A percentile compares a stretch with the other conserved stretches of the same genome.
phyloP scores from a whole-genome alignment of 30 jellyfish, hydroid and myxozoan species.

The Turritopsis rubra region DNA sequence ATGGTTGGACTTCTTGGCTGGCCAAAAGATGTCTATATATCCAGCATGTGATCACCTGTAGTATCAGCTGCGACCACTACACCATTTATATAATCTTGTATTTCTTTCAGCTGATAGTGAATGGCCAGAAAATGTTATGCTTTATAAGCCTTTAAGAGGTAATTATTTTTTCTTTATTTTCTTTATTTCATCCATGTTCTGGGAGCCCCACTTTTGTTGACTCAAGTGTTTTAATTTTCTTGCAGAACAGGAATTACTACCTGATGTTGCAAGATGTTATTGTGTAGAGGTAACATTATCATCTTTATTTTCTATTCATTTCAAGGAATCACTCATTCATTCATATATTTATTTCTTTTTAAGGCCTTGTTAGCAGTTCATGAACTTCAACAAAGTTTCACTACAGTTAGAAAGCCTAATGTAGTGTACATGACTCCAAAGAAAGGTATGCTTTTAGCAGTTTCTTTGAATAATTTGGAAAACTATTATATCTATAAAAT shows the following conservation, averaged over 20 bases:
- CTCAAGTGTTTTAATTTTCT: background rate
- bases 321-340: background rate
- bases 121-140: conserved; percentile 14
- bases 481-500: too few relatives aligned
- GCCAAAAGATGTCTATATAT: too few relatives aligned
- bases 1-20: too few relatives aligned
- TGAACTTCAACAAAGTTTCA: background rate
- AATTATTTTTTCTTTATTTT: background rate
- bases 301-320: background rate
- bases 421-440: conserved; percentile 2
- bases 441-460: too few relatives aligned
- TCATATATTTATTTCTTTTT: background rate
- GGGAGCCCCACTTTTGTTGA: too few relatives aligned
- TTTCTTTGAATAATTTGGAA: too few relatives aligned
- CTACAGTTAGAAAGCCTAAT: background rate
- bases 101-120: conserved; percentile 11
- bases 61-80: too few relatives aligned
- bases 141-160: conserved; percentile 4
- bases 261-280: conserved; percentile 1
- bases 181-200: background rate
- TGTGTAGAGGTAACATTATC: background rate
- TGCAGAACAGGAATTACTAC: conserved; percentile 3
- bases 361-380: conserved; percentile 16
- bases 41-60: too few relatives aligned
- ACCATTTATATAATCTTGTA: background rate